Conservation (phyloP, 2,888 invertebrate species). For the Apodemia zela region DNA sequence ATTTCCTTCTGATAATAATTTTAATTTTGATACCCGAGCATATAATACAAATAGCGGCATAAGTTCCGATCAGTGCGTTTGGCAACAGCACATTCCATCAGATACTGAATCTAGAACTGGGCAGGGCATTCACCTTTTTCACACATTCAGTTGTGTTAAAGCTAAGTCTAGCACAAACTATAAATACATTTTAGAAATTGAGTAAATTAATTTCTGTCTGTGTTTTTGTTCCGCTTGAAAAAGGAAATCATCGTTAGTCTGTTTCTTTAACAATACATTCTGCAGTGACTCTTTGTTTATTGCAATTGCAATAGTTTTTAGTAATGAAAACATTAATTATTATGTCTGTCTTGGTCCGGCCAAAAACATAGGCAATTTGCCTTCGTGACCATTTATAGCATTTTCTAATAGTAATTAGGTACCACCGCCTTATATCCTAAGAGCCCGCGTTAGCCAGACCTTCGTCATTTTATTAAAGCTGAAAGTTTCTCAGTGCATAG, state of each 20-base stretch:
- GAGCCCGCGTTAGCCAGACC: no score
- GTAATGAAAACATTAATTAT: no score
- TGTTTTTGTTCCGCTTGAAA: conserved; percentile 3
- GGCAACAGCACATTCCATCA: conserved; percentile 67
- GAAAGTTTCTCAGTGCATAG: no score
- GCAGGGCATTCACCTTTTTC: conserved; percentile 59
- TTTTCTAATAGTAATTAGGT: no score
- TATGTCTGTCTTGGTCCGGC: no score
- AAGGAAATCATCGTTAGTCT: neutral
- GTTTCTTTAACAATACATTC: neutral
- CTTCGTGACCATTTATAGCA: no score
- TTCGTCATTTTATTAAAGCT: no score
- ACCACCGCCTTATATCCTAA: no score
- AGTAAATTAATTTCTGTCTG: neutral
- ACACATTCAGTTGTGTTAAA: conserved; percentile 15
- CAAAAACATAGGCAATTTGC: no score
- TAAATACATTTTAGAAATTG: conserved; percentile 3
- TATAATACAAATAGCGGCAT: conserved; percentile 37
- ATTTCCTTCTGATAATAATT: neutral
- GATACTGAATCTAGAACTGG: conserved; percentile 55
- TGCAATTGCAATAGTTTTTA: no score
- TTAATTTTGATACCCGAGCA: conserved; percentile 23
- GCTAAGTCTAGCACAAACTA: conserved; percentile 7
- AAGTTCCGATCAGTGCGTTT: conserved; percentile 71
- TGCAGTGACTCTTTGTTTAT: neutral